Conservation (phyloP, 64 coral and sea anemone genomes). For the Acropora tenuis region DNA sequence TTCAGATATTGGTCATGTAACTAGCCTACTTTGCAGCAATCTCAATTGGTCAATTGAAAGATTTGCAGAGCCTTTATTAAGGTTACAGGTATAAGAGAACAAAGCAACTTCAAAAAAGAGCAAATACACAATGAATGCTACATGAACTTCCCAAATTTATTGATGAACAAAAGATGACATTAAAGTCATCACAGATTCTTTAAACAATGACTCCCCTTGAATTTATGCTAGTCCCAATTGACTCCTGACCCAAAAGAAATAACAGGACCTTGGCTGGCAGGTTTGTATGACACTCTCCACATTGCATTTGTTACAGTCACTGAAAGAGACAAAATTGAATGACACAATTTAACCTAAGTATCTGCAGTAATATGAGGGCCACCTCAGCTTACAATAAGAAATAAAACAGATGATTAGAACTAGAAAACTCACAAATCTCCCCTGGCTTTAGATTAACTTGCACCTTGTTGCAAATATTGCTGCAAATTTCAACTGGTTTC, state of each 20-base stretch:
- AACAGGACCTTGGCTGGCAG: constrained; percentile 38
- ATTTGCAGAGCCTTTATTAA: too few species aligned
- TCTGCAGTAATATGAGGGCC: too few species aligned
- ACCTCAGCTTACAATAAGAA: background rate
- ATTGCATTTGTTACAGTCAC: constrained; percentile 38
- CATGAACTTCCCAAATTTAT: background rate
- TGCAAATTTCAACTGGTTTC: constrained; percentile 68
- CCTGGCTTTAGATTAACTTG: constrained; percentile 50
- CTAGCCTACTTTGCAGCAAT: too few species aligned
- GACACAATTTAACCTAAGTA: background rate
- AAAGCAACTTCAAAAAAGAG: background rate
- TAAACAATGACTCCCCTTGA: background rate
- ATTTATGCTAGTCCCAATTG: constrained; percentile 5
- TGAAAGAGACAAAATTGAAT: constrained; percentile 2
- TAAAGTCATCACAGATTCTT: too few species aligned
- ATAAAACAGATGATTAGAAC: background rate
- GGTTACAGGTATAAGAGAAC: background rate
- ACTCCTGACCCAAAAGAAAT: constrained; percentile 61
- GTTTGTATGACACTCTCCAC: constrained; percentile 58
- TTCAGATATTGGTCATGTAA: too few species aligned
- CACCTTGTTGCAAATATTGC: constrained; percentile 59
- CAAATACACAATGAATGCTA: background rate
- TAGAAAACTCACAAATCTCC: constrained; percentile 68
- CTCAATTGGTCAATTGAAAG: too few species aligned
- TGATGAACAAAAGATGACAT: background rate